phyloP scores from a whole-genome alignment of 2,888 invertebrate species.

The Gibbula magus region DNA sequence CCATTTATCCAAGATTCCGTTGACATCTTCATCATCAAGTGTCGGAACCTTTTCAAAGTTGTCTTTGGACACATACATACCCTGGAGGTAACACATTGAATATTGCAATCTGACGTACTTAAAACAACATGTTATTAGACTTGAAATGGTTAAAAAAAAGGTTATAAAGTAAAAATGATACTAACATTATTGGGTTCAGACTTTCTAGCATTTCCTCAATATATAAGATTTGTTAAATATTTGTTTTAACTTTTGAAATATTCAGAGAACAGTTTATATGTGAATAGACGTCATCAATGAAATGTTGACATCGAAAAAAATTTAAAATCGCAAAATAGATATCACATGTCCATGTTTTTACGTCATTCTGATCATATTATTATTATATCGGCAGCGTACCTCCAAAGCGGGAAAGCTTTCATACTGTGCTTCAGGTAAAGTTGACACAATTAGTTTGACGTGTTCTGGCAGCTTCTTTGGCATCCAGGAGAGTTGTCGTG shows the following conservation, averaged over 20 bases:
- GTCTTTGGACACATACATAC: not conserved
- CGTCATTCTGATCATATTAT: no score
- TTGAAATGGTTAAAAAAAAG: no score
- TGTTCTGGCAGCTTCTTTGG: conserved; percentile 52
- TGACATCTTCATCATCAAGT: conserved; percentile 39
- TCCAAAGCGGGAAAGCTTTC: conserved; percentile 56
- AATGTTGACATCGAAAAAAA: no score
- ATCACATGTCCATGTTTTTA: not conserved
- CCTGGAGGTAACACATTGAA: not conserved
- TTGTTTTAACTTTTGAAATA: no score
- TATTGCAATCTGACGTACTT: no score
- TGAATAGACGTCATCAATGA: no score
- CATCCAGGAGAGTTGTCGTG: conserved; percentile 62
- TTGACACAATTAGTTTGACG: conserved; percentile 64
- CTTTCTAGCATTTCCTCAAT: no score
- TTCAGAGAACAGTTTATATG: no score
- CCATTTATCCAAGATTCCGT: conserved; percentile 47
- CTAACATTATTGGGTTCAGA: no score
- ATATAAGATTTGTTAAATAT: no score
- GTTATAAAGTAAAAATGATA: no score
- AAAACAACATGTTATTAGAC: no score
- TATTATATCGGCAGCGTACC: conserved; percentile 36
- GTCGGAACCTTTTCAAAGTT: conserved; percentile 33
- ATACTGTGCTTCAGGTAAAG: conserved; percentile 57
- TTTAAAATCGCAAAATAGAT: not conserved